phyloP scores from a whole-genome alignment of 2,113 vertebrate species.

The Actenoides lindsayi region DNA sequence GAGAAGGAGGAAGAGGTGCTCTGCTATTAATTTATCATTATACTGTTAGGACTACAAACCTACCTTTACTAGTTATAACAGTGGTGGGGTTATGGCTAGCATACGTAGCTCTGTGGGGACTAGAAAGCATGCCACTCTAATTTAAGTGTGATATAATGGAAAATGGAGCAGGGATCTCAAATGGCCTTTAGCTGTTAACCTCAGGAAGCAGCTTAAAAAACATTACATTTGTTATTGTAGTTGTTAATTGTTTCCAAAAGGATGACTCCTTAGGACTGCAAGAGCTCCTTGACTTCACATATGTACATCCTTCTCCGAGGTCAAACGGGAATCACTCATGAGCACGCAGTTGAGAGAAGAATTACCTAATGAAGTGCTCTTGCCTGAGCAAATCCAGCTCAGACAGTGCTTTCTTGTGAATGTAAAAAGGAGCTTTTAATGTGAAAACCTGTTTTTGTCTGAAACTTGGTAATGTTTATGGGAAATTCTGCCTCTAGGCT shows the following conservation, averaged over 20 bases:
- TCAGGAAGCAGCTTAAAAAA: slow-evolving; percentile 22
- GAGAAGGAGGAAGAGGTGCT: neutral
- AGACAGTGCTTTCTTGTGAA: neutral
- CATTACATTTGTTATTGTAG: neutral
- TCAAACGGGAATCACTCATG: neutral
- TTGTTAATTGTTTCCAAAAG: slow-evolving; percentile 10
- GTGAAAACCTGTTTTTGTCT: slow-evolving; percentile 29
- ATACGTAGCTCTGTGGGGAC: rapidly evolving
- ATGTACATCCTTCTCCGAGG: neutral
- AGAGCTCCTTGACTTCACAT: slow-evolving; percentile 7
- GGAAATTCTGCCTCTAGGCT: slow-evolving; percentile 27
- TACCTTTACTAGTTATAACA: neutral
- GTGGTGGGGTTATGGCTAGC: neutral
- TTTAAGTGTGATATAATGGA: neutral
- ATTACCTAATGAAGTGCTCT: slow-evolving; percentile 48
- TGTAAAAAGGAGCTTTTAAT: slow-evolving; percentile 21
- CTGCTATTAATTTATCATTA: neutral
- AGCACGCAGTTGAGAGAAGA: slow-evolving; percentile 15
- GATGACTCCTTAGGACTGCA: neutral
- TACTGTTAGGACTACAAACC: neutral
- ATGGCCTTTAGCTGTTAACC: neutral
- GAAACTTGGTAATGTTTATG: neutral
- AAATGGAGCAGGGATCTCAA: neutral
- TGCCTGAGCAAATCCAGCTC: slow-evolving; percentile 9
- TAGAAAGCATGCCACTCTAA: neutral